Evolutionary conservation across 2,113 vertebrate species (phyloP).

Genomic region (Mobula birostris): DNA sequence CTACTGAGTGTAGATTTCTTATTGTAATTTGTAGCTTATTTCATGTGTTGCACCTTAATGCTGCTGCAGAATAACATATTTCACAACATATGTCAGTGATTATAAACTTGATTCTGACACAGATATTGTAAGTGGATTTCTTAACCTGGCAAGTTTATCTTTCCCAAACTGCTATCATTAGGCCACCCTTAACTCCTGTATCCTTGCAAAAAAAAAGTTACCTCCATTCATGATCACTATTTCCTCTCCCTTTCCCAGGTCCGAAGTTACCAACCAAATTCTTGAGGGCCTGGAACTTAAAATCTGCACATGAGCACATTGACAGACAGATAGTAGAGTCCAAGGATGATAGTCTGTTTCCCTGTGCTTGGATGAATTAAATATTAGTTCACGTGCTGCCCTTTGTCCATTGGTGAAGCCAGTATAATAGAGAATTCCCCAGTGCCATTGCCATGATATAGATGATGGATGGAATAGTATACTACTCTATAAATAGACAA

Average conservation of each 20-base stretch:
- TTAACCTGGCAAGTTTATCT: background rate
- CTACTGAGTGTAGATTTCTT: too few species aligned
- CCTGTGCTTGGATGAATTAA: background rate
- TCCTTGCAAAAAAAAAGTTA: background rate
- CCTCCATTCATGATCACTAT: background rate
- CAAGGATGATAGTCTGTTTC: background rate
- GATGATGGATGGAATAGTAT: background rate
- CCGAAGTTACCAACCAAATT: too few species aligned
- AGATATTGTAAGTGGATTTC: background rate
- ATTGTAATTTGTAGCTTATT: too few species aligned
- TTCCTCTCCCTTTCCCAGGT: background rate
- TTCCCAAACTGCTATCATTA: background rate
- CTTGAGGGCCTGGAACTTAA: background rate
- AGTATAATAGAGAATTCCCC: background rate
- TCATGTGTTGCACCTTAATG: too few species aligned
- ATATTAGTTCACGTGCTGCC: background rate
- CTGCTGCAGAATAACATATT: too few species aligned
- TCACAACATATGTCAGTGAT: too few species aligned
- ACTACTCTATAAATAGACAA: background rate
- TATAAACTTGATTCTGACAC: too few species aligned
- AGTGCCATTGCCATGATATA: background rate
- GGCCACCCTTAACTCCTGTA: background rate
- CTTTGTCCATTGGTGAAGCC: background rate
- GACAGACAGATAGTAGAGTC: background rate
- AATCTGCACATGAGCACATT: background rate